phyloP scores from a whole-genome alignment of 2,888 invertebrate genomes.

The Nyleta sp. region DNA sequence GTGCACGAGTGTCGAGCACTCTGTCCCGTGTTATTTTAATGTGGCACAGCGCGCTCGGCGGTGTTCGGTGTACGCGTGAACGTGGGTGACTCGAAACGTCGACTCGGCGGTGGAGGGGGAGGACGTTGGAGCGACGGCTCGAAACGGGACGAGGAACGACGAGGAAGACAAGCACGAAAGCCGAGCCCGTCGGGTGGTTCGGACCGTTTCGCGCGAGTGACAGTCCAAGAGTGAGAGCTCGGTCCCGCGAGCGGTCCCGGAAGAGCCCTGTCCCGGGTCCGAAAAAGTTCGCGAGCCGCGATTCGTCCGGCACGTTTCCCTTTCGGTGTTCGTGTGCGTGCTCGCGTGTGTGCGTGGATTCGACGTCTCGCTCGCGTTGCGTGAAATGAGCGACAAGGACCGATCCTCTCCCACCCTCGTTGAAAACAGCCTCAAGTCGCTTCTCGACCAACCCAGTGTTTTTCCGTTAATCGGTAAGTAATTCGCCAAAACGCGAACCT shows the following conservation, averaged over 20 bases:
- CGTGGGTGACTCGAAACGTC: slow-evolving; percentile 66
- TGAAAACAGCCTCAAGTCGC: slow-evolving; percentile 94
- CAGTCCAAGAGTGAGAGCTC: slow-evolving; percentile 66
- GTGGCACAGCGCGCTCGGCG: slow-evolving; percentile 75
- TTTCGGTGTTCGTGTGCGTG: slow-evolving; percentile 29
- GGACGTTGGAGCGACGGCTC: slow-evolving; percentile 51
- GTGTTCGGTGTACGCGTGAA: slow-evolving; percentile 71
- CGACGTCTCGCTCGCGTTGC: slow-evolving; percentile 71
- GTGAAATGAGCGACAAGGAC: slow-evolving; percentile 95
- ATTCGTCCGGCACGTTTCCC: slow-evolving; percentile 31
- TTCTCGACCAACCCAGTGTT: slow-evolving; percentile 89
- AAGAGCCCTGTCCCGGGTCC: slow-evolving; percentile 39
- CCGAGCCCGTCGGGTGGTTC: slow-evolving; percentile 64
- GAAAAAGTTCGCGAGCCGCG: slow-evolving; percentile 24
- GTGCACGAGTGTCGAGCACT: slow-evolving; percentile 72
- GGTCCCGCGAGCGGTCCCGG: slow-evolving; percentile 35
- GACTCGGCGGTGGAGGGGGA: slow-evolving; percentile 59
- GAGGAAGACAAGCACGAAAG: slow-evolving; percentile 51
- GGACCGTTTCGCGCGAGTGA: slow-evolving; percentile 69
- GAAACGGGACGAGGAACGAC: slow-evolving; percentile 46
- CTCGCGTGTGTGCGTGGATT: slow-evolving; percentile 55
- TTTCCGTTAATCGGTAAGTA: slow-evolving; percentile 82
- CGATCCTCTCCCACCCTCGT: slow-evolving; percentile 94
- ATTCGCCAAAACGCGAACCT: slow-evolving; percentile 27
- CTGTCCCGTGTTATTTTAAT: slow-evolving; percentile 75